Percentiles rank a stretch among this genome's conserved stretches.
Evolutionary conservation across 30 jellyfish, hydroid and myxozoan genomes (phyloP).

Genomic region (Morbakka virulenta): DNA sequence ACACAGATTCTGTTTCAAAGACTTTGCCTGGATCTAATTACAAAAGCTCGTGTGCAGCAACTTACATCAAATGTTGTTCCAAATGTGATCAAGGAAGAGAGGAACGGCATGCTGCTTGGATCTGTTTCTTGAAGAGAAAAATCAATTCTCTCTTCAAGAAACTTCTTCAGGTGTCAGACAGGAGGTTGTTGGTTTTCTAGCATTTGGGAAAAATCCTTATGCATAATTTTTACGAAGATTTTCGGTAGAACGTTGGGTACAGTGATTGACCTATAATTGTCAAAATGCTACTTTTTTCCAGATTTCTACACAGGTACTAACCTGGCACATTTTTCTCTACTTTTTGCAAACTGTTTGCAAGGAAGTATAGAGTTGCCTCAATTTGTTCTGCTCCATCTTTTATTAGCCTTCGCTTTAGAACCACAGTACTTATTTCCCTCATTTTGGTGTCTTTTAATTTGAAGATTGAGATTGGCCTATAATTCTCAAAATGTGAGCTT

Average conservation of each 20-base stretch:
- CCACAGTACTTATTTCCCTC: too few relatives aligned
- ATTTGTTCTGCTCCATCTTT: conserved; percentile 37
- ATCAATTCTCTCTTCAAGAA: too few relatives aligned
- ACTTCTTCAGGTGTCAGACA: conserved; percentile 22
- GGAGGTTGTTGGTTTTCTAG: conserved; percentile 26
- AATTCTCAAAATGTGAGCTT: too few relatives aligned
- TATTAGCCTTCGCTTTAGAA: too few relatives aligned
- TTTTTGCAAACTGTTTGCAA: conserved; percentile 48
- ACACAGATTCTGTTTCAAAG: conserved; percentile 26
- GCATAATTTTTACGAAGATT: conserved; percentile 12
- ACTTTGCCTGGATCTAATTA: conserved; percentile 37
- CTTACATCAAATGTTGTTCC: conserved; percentile 14
- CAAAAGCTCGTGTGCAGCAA: conserved; percentile 40
- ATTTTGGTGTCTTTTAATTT: too few relatives aligned
- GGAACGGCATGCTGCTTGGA: conserved; percentile 44
- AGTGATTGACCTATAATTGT: conserved; percentile 49
- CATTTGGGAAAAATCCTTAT: conserved; percentile 27
- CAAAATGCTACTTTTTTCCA: conserved; percentile 38
- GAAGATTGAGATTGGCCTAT: too few relatives aligned
- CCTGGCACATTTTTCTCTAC: conserved; percentile 55
- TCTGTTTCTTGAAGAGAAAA: conserved; percentile 42
- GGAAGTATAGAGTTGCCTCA: conserved; percentile 32
- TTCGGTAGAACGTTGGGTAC: conserved; percentile 34
- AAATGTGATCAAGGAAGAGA: conserved; percentile 39
- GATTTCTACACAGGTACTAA: conserved; percentile 25